Evolutionary conservation across 2,113 vertebrate genomes (phyloP), one percentile per base, ranked within the genome.

Genomic region (Melospiza georgiana): DNA sequence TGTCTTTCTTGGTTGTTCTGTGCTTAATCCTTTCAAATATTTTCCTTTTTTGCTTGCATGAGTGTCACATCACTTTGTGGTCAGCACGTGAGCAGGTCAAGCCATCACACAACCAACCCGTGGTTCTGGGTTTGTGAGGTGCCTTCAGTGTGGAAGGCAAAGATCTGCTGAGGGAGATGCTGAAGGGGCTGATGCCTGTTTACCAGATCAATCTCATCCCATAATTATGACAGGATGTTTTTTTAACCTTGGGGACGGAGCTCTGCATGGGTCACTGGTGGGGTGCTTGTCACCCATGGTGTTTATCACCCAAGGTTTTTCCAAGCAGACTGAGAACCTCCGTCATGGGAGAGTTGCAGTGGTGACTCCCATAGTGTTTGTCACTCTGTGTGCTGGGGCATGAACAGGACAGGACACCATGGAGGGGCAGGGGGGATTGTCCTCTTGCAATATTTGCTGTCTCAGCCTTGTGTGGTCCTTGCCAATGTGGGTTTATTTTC

Each of bases 381-480:
- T 95, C 93, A 75, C 63, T 68, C n/a, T 71, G 10, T 80, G 71
- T 80, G 68, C 39, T 57, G 2, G 5, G 46, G 28, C 24, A 23
- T 35, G 82, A 87, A 37, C 51, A 72, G 27, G 87, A 28, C 33
- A 84, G 49, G 67, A 19, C 62, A 46, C 31, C 30, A 4, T 57
- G 66, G 39, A 16, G 28, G 41, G 44, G 2, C 12, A n/a, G 41
- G 41, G 39, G 49, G 23, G 23, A 21, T 12, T 59, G 54, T 85
- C 68, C 62, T 59, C 54, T 35, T 75, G 58, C 39, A n/a, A 2
- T 80, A 69, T 94, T 90, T 92, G 37, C 79, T 84, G 23, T 57
- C 35, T 49, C 62, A 69, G 39, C 51, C 94, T 80, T 93, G 85
- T 96, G 94, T 95, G 85, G 90, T 94, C 88, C 91, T 86, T 74